Conservation (phyloP, 2,888 invertebrate species). For the Spodoptera littoralis region DNA sequence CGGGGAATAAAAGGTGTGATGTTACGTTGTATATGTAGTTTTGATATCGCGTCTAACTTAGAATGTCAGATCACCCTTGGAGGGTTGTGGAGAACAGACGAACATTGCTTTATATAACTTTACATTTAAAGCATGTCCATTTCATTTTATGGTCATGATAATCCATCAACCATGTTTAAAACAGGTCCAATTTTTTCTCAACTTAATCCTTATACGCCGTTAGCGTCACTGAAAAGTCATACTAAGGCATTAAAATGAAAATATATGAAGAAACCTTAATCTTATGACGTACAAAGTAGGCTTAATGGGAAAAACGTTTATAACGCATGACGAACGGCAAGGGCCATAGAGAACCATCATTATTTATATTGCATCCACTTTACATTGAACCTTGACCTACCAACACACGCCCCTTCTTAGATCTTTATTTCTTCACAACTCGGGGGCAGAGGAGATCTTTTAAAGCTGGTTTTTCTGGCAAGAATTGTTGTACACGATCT, state of each 20-base stretch:
- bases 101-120: too few relatives aligned
- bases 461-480: constrained; percentile 68
- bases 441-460: constrained; percentile 54
- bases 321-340: constrained; percentile 75
- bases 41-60: too few relatives aligned
- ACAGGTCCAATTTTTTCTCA: too few relatives aligned
- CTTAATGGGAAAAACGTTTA: constrained; percentile 82
- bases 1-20: too few relatives aligned
- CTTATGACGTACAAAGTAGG: constrained; percentile 39
- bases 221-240: too few relatives aligned
- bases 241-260: neutral
- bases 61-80: too few relatives aligned
- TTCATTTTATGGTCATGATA: too few relatives aligned
- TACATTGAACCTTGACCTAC: constrained; percentile 55
- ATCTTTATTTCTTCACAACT: constrained; percentile 5
- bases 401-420: constrained; percentile 12
- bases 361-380: constrained; percentile 77
- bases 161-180: too few relatives aligned
- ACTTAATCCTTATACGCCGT: too few relatives aligned
- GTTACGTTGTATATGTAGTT: too few relatives aligned
- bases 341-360: constrained; percentile 71
- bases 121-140: too few relatives aligned
- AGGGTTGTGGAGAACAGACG: too few relatives aligned
- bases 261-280: constrained; percentile 33
- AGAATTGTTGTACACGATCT: constrained; percentile 77